phyloP scores from a whole-genome alignment of 2,888 invertebrate species.

The Lithosia quadra region DNA sequence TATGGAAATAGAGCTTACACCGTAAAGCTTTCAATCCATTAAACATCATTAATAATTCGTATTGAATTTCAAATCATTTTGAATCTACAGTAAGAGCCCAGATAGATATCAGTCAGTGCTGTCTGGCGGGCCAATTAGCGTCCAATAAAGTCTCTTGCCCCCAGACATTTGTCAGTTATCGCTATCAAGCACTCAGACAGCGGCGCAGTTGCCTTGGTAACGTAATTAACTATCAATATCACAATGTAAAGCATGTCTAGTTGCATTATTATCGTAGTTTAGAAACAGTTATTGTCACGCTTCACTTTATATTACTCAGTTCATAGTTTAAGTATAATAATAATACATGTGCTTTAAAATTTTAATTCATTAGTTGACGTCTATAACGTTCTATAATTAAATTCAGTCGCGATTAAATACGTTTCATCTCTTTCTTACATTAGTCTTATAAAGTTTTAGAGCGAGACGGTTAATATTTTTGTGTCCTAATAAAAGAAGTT shows the following conservation, averaged over 20 bases:
- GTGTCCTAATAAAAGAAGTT: constrained; percentile 80
- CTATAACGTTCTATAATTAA: constrained; percentile 65
- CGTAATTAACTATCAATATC: constrained; percentile 71
- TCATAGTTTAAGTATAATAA: constrained; percentile 25
- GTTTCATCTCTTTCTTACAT: constrained; percentile 58
- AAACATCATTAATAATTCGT: constrained; percentile 37
- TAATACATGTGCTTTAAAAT: constrained; percentile 1
- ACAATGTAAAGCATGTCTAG: constrained; percentile 58
- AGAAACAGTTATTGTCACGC: constrained; percentile 44
- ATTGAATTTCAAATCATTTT: constrained; percentile 38
- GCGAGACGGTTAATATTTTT: constrained; percentile 71
- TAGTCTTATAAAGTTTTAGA: constrained; percentile 50
- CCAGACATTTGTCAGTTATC: constrained; percentile 70
- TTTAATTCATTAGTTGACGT: constrained; percentile 38
- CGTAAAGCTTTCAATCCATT: constrained; percentile 27
- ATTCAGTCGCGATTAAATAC: constrained; percentile 53
- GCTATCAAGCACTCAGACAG: constrained; percentile 62
- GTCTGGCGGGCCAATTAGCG: constrained; percentile 80
- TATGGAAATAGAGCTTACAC: constrained; percentile 38
- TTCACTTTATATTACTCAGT: constrained; percentile 25
- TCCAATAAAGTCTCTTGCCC: constrained; percentile 75
- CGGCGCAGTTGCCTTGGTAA: constrained; percentile 67
- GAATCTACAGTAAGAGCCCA: constrained; percentile 43
- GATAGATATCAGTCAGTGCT: constrained; percentile 60
- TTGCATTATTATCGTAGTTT: constrained; percentile 46